Evolutionary conservation across 2,888 invertebrate species (phyloP), one percentile per base, ranked within the genome.

Genomic region (Pristionchus fissidentatus): DNA sequence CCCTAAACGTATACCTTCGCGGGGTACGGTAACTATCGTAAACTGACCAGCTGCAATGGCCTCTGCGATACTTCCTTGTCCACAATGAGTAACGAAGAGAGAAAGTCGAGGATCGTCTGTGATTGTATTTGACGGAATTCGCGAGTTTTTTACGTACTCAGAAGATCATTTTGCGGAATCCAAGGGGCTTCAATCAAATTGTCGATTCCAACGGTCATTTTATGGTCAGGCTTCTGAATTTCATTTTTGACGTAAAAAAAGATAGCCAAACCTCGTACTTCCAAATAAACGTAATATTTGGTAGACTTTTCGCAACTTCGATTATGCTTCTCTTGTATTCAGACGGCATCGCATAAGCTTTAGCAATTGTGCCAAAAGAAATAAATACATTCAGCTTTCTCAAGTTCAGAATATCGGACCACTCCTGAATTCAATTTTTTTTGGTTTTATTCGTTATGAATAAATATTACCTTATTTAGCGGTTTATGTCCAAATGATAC

Each of bases 21-120:
- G n/a, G n/a, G n/a, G n/a, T n/a, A n/a, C n/a, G n/a, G n/a, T n/a
- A n/a, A n/a, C n/a, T n/a, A n/a, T n/a, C n/a, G n/a, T n/a, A 10
- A 3, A 57, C 29, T 57, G 5, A 57, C 62, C 62, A 32, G 62
- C 62, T 15, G 29, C 29, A 15, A 62, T 62, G 15, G 62, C 62
- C 35, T 62, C 62, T 15, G 62, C 35, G 3, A 19, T 62, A 19
- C 62, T 62, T 62, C 62, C 57, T 26, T 57, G 57, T 10, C 57
- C 57, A n/a, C 62, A 38, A 66, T 66, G 38, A 66, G 66, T 66
- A n/a, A 62, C 15, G 62, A 62, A 62, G 13, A 32, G 13, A 32
- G 62, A 62, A 32, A 62, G 62, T 4, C 62, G 62, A 32, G 4
- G 32, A 62, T 62, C 62, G 35, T 62, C 62, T 62, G 62, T 22